A percentile compares a stretch with the other conserved stretches of the same genome.
These are phyloP conservation scores for Bombus terrestris DNA, from an alignment of 1,140 invertebrate species.

Conservation along the genomic window DNA sequence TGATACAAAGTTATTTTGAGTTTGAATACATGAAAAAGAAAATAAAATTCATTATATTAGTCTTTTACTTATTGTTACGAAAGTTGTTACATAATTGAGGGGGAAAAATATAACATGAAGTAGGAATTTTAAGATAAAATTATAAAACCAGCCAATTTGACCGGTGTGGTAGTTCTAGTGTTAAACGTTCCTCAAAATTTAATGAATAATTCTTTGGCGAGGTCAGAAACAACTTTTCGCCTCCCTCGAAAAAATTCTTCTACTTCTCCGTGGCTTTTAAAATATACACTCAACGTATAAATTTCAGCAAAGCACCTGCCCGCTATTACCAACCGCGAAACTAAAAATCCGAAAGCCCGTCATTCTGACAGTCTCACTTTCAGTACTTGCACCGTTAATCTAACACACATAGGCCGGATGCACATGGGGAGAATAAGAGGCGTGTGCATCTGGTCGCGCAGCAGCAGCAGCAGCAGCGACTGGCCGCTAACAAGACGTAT, in stretches of 20 bases:
- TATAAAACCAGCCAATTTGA: too few species aligned
- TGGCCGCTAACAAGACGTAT: constrained; percentile 42
- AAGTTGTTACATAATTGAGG: too few species aligned
- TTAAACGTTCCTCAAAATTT: neutral
- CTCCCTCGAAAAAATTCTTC: too few species aligned
- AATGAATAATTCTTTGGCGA: neutral
- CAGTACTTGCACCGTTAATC: constrained; percentile 2
- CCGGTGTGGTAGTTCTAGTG: too few species aligned
- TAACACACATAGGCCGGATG: neutral
- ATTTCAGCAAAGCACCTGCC: neutral
- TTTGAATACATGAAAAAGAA: too few species aligned
- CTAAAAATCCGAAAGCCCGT: neutral
- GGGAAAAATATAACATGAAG: too few species aligned
- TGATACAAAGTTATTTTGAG: too few species aligned
- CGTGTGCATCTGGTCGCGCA: neutral
- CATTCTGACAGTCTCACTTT: neutral
- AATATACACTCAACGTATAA: neutral
- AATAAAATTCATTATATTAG: too few species aligned
- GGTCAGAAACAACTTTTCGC: too few species aligned
- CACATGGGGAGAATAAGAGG: neutral
- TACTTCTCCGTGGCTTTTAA: neutral
- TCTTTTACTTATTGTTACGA: too few species aligned
- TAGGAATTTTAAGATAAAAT: too few species aligned
- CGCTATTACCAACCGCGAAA: too few species aligned
- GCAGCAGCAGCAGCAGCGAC: neutral